These are phyloP conservation scores for Amiota mariae DNA, from an alignment of 2,888 invertebrate species.

Conservation along the genomic window DNA sequence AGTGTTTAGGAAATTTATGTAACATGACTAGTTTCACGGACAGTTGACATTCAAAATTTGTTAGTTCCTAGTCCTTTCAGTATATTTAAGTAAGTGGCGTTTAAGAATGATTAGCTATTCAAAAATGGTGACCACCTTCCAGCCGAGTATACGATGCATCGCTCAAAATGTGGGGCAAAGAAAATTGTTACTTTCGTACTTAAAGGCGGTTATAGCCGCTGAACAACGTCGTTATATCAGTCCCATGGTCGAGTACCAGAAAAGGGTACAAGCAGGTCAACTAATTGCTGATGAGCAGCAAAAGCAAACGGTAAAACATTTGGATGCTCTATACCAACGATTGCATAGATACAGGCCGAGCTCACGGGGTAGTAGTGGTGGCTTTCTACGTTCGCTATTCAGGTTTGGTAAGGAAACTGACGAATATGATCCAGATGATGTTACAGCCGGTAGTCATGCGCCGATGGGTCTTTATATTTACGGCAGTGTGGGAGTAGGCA, in stretches of 20 bases:
- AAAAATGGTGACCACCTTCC: conserved; percentile 1
- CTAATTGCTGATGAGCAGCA: conserved; percentile 83
- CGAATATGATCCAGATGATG: conserved; percentile 48
- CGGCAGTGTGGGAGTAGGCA: conserved; percentile 95
- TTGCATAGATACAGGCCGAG: conserved; percentile 62
- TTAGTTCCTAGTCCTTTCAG: background rate
- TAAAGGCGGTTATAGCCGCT: background rate
- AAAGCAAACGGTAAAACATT: conserved; percentile 78
- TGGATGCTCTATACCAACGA: conserved; percentile 80
- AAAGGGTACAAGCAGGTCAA: conserved; percentile 77
- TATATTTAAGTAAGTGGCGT: conserved; percentile 7
- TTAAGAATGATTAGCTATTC: background rate
- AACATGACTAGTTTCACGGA: conserved; percentile 17
- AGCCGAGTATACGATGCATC: background rate
- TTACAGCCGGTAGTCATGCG: conserved; percentile 56
- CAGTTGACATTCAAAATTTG: conserved; percentile 11
- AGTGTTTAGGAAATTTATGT: conserved; percentile 16
- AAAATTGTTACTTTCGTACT: conserved; percentile 5
- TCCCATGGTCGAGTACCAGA: conserved; percentile 76
- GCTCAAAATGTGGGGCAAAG: background rate
- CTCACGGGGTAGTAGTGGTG: conserved; percentile 29
- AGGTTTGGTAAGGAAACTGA: conserved; percentile 34
- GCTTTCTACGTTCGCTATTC: conserved; percentile 54
- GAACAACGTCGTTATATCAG: conserved; percentile 45
- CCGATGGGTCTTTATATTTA: conserved; percentile 86